Evolutionary conservation across 2,888 invertebrate species (phyloP), one percentile per base, ranked within the genome.

Genomic region (Clostera curtula): DNA sequence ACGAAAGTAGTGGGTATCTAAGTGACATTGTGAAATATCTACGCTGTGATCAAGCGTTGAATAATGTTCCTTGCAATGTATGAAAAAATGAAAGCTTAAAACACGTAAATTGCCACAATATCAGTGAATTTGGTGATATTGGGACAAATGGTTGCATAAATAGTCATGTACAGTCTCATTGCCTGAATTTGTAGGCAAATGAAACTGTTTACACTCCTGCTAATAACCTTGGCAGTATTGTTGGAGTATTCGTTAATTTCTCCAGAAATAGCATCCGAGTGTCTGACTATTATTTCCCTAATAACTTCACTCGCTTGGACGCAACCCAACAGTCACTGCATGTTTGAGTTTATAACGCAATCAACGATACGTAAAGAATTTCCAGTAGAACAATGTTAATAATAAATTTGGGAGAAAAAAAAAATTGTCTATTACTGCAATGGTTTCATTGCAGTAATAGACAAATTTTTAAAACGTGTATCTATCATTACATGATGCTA

Each of bases 51-150:
- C 7, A 60, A 63, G 67, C 58, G 36, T 55, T 59, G 58, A 76
- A 72, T 74, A 76, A 76, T 75, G 66, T 61, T 77, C 79, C 79
- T 77, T 79, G 77, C 68, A 77, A 76, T 70, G 69, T 60, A 59
- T 68, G 56, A 63, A 34, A 55, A 77, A 74, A 73, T 75, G 56
- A 62, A 63, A 51, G 51, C 56, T 57, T 36, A 55, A 41, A 60
- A 54, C 27, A 26, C 41, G 47, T 23, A 23, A 10, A 23, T 48
- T 48, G 49, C 31, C 45, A 46, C 60, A 59, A 51, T 56, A 60
- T 53, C 34, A 26, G 25, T 28, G 24, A 27, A 5, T n/a, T 24
- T 11, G 27, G 33, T 28, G 31, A 56, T 62, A 55, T 52, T 54
- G 50, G 46, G 55, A 50, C 57, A 51, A 51, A 33, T 34, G 36